Conservation (phyloP, 1,140 invertebrate species). For the Drosophila carrolli region DNA sequence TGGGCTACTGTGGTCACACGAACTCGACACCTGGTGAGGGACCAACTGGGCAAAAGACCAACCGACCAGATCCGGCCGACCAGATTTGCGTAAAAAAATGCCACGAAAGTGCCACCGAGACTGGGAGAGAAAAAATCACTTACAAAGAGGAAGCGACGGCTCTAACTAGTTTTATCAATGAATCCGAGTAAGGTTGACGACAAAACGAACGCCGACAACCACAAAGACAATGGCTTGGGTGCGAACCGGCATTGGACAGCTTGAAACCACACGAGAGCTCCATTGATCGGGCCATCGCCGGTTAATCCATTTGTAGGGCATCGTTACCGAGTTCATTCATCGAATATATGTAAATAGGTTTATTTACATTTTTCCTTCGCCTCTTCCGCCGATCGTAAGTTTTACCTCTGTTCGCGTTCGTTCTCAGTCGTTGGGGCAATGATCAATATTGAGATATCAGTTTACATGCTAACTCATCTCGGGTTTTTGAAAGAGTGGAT, state of each 20-base stretch:
- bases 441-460: conserved; percentile 61
- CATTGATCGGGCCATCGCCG: conserved; percentile 55
- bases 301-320: conserved; percentile 48
- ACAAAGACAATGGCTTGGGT: conserved; percentile 46
- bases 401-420: conserved; percentile 9
- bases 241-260: conserved; percentile 36
- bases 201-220: conserved; percentile 11
- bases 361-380: conserved; percentile 33
- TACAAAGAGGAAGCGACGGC: conserved; percentile 72
- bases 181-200: conserved; percentile 59
- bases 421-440: conserved; percentile 29
- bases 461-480: conserved; percentile 76
- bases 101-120: conserved; percentile 16
- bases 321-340: conserved; percentile 55
- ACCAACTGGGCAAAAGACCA: conserved; percentile 13
- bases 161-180: conserved; percentile 75
- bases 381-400: conserved; percentile 37
- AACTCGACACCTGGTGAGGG: conserved; percentile 39
- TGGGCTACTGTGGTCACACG: conserved; percentile 61
- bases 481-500: conserved; percentile 38
- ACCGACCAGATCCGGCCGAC: conserved; percentile 22
- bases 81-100: conserved; percentile 52
- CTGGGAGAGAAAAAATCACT: conserved; percentile 58
- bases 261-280: conserved; percentile 50
- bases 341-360: conserved; percentile 46